phyloP scores from a whole-genome alignment of 2,888 invertebrate genomes.

The Euphydryas editha region DNA sequence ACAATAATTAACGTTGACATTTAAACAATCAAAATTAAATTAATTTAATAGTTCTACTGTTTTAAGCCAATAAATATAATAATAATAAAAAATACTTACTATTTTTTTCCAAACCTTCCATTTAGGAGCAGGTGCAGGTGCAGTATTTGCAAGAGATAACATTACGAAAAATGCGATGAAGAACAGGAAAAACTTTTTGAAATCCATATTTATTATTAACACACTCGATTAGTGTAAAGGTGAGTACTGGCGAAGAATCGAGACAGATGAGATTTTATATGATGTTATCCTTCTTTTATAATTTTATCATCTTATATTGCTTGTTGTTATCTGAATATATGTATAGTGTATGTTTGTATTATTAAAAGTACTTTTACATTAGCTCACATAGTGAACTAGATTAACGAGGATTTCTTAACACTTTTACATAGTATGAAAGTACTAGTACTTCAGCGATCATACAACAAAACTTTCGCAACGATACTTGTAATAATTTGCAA shows the following conservation, averaged over 20 bases:
- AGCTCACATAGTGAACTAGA: background rate
- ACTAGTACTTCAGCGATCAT: background rate
- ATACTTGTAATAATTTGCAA: background rate
- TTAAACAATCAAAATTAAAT: too few relatives aligned
- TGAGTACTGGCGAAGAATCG: background rate
- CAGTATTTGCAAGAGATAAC: constrained; percentile 16
- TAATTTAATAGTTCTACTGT: background rate
- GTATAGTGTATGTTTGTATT: too few relatives aligned
- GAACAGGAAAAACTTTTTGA: constrained; percentile 31
- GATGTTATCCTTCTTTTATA: too few relatives aligned
- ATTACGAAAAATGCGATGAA: constrained; percentile 25
- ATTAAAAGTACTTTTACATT: too few relatives aligned
- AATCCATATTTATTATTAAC: constrained; percentile 35
- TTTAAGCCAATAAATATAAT: background rate
- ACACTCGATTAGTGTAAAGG: background rate
- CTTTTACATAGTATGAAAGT: background rate
- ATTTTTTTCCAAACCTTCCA: constrained; percentile 44
- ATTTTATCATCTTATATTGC: background rate
- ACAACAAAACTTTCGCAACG: background rate
- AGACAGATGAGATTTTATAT: background rate
- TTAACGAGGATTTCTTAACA: background rate
- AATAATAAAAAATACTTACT: constrained; percentile 36
- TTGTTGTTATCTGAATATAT: background rate
- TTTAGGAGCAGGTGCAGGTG: constrained; percentile 33
- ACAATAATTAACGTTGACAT: background rate